These are phyloP conservation scores for Dascillus cervinus DNA, from an alignment of 2,888 invertebrate genomes.

Conservation along the genomic window DNA sequence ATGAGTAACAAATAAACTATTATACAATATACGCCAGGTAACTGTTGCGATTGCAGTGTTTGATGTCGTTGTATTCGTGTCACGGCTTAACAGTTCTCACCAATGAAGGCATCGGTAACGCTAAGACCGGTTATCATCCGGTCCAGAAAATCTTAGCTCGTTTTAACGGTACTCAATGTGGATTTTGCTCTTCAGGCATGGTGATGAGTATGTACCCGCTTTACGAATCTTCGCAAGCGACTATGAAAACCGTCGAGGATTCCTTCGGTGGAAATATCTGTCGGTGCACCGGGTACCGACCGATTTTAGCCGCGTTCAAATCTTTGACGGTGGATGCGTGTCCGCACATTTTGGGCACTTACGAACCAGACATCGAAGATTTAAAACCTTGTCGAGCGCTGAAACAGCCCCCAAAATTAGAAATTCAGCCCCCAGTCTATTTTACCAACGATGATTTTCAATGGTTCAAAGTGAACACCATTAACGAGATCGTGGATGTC, in stretches of 20 bases:
- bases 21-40: no score
- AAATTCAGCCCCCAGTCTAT: not conserved
- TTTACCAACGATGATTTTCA: constrained; percentile 24
- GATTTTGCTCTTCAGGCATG: constrained; percentile 68
- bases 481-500: constrained; percentile 50
- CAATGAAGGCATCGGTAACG: constrained; percentile 59
- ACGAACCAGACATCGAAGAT: constrained; percentile 45
- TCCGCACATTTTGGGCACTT: constrained; percentile 27
- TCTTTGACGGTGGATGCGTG: constrained; percentile 44
- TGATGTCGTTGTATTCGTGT: constrained; percentile 47
- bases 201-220: constrained; percentile 64
- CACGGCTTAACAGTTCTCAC: constrained; percentile 60
- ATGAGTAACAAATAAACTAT: no score
- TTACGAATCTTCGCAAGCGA: constrained; percentile 40
- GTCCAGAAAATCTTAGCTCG: constrained; percentile 53
- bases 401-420: not conserved
- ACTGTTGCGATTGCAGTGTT: constrained; percentile 43
- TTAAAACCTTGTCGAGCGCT: constrained; percentile 14
- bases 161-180: constrained; percentile 60
- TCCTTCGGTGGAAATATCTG: constrained; percentile 65
- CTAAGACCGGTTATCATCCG: constrained; percentile 52
- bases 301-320: constrained; percentile 58
- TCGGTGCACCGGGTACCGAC: constrained; percentile 62
- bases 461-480: constrained; percentile 52
- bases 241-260: constrained; percentile 57